These are phyloP conservation scores for Acleris laterana DNA, from an alignment of 2,888 invertebrate species.

Conservation along the genomic window DNA sequence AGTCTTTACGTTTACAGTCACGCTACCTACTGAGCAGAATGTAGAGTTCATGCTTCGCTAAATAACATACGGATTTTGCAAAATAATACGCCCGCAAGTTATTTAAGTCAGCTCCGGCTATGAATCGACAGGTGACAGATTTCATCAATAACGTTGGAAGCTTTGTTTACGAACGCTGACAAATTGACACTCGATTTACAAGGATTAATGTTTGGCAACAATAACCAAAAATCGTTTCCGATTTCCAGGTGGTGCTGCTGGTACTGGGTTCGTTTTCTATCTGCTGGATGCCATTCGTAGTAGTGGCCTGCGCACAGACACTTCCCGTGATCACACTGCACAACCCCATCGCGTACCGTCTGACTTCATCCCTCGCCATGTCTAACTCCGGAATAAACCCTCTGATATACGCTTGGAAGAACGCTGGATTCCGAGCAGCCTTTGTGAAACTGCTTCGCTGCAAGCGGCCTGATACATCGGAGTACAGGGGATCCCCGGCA, in stretches of 20 bases:
- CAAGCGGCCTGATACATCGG: slow-evolving; percentile 85
- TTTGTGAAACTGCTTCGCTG: slow-evolving; percentile 88
- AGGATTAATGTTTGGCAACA: slow-evolving; percentile 9
- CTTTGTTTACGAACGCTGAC: slow-evolving; percentile 20
- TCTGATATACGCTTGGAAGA: slow-evolving; percentile 94
- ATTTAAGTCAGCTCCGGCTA: not conserved
- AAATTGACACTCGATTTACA: slow-evolving; percentile 28
- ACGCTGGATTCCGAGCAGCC: slow-evolving; percentile 89
- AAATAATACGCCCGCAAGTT: not conserved
- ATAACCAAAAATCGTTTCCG: slow-evolving; percentile 1
- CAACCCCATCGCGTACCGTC: slow-evolving; percentile 85
- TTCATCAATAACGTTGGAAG: slow-evolving; percentile 24
- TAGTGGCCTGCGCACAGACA: slow-evolving; percentile 86
- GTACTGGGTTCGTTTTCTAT: slow-evolving; percentile 92
- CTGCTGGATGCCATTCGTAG: slow-evolving; percentile 92
- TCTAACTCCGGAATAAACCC: slow-evolving; percentile 93
- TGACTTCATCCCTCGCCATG: slow-evolving; percentile 89
- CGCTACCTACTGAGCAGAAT: slow-evolving; percentile 17
- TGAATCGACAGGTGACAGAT: slow-evolving; percentile 21
- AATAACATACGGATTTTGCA: slow-evolving; percentile 9
- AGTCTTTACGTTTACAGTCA: slow-evolving; percentile 29
- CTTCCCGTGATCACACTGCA: slow-evolving; percentile 78
- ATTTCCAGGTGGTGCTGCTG: slow-evolving; percentile 88
- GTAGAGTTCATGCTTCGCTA: slow-evolving; percentile 12
- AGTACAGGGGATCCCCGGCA: slow-evolving; percentile 82